These are phyloP conservation scores for Scophthalmus maximus DNA, from an alignment of 2,113 vertebrate species.

Conservation along the genomic window DNA sequence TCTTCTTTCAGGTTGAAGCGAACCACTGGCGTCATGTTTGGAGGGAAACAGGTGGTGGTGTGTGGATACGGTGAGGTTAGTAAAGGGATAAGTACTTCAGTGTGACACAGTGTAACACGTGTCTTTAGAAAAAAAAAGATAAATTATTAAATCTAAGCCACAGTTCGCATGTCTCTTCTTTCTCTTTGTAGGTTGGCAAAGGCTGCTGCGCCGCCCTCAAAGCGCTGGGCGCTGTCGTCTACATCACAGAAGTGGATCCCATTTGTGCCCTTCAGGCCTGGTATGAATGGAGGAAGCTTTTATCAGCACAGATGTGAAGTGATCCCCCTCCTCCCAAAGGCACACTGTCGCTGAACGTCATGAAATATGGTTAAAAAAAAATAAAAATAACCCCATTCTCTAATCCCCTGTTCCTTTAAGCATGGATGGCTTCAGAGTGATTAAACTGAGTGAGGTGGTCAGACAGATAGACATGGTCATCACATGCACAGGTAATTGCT, in stretches of 20 bases:
- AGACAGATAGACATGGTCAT: conserved; percentile 92
- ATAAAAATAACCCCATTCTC: not conserved
- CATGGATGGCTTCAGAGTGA: conserved; percentile 95
- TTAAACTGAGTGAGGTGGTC: conserved; percentile 90
- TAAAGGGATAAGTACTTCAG: not conserved
- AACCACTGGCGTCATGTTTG: conserved; percentile 94
- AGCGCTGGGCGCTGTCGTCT: conserved; percentile 91
- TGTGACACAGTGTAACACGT: not conserved
- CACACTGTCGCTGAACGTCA: not conserved
- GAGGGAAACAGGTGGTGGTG: conserved; percentile 92
- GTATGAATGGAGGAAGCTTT: conserved; percentile 79
- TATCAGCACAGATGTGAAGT: conserved; percentile 21
- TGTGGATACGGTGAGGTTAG: conserved; percentile 95
- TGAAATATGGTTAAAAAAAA: not conserved
- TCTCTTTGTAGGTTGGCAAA: conserved; percentile 88
- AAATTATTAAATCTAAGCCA: not conserved
- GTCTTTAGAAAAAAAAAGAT: too few relatives aligned
- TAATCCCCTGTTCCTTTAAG: conserved; percentile 72
- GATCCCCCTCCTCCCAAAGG: not conserved
- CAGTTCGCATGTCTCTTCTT: not conserved
- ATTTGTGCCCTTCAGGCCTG: conserved; percentile 96
- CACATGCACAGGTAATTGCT: conserved; percentile 92
- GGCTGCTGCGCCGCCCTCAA: conserved; percentile 93
- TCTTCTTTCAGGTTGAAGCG: conserved; percentile 86
- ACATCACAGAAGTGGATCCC: conserved; percentile 94